Evolutionary conservation across 2,113 vertebrate genomes (phyloP), one percentile per base, ranked within the genome.

Genomic region (Microcebus murinus): DNA sequence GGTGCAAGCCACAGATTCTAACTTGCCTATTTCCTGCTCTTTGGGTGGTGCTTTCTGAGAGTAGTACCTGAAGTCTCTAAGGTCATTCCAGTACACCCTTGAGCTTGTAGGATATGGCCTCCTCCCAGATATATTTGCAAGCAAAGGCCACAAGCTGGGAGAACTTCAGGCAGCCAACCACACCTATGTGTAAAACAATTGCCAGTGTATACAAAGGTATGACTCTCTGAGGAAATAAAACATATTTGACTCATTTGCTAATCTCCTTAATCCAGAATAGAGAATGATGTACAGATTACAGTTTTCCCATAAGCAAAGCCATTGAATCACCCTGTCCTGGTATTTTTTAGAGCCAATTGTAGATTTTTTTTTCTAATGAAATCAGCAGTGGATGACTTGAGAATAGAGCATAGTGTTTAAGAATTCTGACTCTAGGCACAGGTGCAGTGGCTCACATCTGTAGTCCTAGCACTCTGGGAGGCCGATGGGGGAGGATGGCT

Each of bases 141-240:
- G 85, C 52, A 94, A 95, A 84, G 17, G 20, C 14, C 39, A 31
- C 15, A 21, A 76, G 29, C 31, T 80, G 29, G 45, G 61, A 85
- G 63, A 90, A 91, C 70, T 31, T 76, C 45, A 87, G n/a, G 59
- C 55, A 89, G 45, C 20, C 81, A 95, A 80, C 88, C 94, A 90
- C 68, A 95, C 77, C 91, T 71, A 63, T 89, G 20, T 74, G 31
- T 90, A 77, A 90, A 96, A 81, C 73, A 80, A 34, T 34, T 82
- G 27, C 65, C 73, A 50, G 52, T 81, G 76, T 74, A 45, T 94
- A 94, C 57, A 94, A 93, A 94, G 68, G 36, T 87, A 34, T 87
- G 57, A 68, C 36, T 95, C 42, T 71, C 10, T 29, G 65, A 96
- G 91, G 39, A 96, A 96, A 74, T 91, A 80, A 93, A 94, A 73